phyloP scores from a whole-genome alignment of 2,888 invertebrate genomes.

The Taphrorychus bicolor region DNA sequence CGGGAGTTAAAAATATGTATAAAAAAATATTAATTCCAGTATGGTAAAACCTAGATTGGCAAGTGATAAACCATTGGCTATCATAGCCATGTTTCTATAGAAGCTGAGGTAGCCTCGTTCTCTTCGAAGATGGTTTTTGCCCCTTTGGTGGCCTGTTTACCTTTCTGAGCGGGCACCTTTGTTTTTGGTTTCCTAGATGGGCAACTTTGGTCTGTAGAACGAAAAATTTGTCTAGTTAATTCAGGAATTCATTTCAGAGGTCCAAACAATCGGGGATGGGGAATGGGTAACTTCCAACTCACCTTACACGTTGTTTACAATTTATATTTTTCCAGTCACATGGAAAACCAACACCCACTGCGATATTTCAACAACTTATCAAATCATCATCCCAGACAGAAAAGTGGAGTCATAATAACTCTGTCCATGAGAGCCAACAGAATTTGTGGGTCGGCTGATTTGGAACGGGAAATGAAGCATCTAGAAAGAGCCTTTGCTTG shows the following conservation, averaged over 20 bases:
- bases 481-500: no score
- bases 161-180: slow-evolving; percentile 64
- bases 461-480: no score
- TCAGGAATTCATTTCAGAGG: background rate
- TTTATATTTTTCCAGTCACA: no score
- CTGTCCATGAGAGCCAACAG: no score
- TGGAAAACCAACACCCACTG: no score
- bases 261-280: background rate
- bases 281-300: background rate
- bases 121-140: slow-evolving; percentile 95
- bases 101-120: slow-evolving; percentile 87
- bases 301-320: background rate
- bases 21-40: slow-evolving; percentile 63
- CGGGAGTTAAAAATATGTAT: slow-evolving; percentile 60
- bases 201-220: background rate
- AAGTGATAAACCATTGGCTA: slow-evolving; percentile 70
- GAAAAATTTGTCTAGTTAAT: background rate
- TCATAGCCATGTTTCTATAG: slow-evolving; percentile 85
- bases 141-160: slow-evolving; percentile 92
- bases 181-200: background rate
- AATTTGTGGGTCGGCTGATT: no score
- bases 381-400: no score
- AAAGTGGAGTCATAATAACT: no score
- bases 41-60: slow-evolving; percentile 64
- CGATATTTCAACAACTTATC: no score